phyloP scores from a whole-genome alignment of 2,797 vertebrate genomes.

The Eulemur rubriventer region DNA sequence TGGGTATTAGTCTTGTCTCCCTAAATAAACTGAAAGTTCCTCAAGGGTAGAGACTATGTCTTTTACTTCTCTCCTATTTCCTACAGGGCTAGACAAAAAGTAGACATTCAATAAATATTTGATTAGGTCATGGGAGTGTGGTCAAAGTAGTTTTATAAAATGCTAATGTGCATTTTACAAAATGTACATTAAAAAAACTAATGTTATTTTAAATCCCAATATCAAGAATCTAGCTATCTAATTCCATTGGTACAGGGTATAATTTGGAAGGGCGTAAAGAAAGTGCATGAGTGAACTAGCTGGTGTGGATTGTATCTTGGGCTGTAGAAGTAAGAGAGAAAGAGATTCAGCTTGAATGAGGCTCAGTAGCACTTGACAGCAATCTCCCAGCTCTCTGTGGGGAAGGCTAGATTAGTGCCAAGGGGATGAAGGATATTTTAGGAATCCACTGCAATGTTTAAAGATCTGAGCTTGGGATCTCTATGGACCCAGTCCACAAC shows the following conservation, averaged over 20 bases:
- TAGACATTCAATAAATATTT: conserved; percentile 39
- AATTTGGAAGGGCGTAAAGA: background rate
- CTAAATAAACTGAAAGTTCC: conserved; percentile 38
- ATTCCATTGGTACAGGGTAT: background rate
- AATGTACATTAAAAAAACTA: background rate
- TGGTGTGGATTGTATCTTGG: background rate
- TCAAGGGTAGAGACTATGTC: background rate
- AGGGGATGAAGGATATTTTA: background rate
- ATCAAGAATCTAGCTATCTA: background rate
- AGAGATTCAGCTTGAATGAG: conserved; percentile 10
- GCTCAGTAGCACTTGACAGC: background rate
- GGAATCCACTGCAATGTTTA: background rate
- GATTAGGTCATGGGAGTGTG: background rate
- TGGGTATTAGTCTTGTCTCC: background rate
- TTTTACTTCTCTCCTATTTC: background rate
- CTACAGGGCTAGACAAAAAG: background rate
- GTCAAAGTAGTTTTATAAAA: conserved; percentile 7
- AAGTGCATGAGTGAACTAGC: background rate
- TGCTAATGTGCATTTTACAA: background rate
- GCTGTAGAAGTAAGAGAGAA: conserved; percentile 1
- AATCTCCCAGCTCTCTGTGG: background rate
- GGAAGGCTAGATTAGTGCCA: conserved; percentile 10
- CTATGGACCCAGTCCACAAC: background rate
- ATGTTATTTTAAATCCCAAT: background rate
- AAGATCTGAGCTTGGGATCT: background rate